Evolutionary conservation across 1,140 invertebrate genomes (phyloP), one percentile per base, ranked within the genome.

Genomic region (Coenobita brevimanus): DNA sequence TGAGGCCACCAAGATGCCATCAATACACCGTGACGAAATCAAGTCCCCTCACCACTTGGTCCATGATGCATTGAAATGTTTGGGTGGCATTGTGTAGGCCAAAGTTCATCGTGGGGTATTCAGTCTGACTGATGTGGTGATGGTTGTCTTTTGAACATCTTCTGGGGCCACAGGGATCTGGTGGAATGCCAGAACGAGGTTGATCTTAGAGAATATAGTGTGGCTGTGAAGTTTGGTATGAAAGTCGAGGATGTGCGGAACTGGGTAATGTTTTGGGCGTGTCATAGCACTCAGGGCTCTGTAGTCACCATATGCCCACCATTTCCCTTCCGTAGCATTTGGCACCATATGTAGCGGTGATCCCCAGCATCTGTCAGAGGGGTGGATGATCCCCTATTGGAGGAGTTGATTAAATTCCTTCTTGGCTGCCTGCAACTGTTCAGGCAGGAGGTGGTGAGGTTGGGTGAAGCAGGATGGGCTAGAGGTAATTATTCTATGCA

Each of bases 1-100:
- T 1, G 91, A 92, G 71, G 91, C 92, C 1, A 93, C 84, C 0
- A 94, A 89, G 6, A 94, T 91, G 76, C 94, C 94, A 90, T 94
- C 93, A 0, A 88, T 93, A 94, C 0, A 91, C 90, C 64, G 92
- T 75, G 67, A 50, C 75, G 78, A 90, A 92, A 24, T 87, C 82
- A 24, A 91, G 41, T 6, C 91, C 92, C 38, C 92, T 83, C 15
- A 93, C 82, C 3, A 92, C 89, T 17, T 86, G 43, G 76, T 93
- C 91, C 75, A 93, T 93, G 17, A 91, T 88, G 30, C 92, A 71
- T 89, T 93, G 92, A 89, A 94, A 94, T 24, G 92, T 91, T 21
- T 92, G 89, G 21, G 92, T 91, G 33, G 92, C 91, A 90, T 93
- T 93, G 27, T 78, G 84, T 33, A 94, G 87, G 46, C 94, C 93